Evolutionary conservation across 2,113 vertebrate genomes (phyloP).

Genomic region (Uropsilus gracilis): DNA sequence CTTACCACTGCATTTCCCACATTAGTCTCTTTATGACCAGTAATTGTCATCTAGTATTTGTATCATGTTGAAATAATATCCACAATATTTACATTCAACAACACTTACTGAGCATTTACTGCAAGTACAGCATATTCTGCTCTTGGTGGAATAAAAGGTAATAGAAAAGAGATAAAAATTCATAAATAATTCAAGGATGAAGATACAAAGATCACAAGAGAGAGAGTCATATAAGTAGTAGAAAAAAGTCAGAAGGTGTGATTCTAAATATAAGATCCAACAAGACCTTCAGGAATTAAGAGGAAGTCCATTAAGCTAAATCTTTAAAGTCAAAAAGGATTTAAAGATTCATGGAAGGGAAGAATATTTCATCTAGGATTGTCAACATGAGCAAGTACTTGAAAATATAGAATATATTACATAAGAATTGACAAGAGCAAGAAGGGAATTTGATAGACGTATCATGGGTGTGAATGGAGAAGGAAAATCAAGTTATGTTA

Average conservation of each 20-base stretch:
- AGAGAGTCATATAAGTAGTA: neutral
- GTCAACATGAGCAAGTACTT: neutral
- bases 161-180: neutral
- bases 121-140: neutral
- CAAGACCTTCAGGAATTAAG: neutral
- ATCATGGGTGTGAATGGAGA: neutral
- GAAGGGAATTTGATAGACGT: neutral
- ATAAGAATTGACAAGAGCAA: neutral
- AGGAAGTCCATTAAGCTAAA: neutral
- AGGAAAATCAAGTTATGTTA: neutral
- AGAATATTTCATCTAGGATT: neutral
- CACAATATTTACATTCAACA: neutral
- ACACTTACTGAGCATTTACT: neutral
- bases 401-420: neutral
- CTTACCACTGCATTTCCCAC: neutral
- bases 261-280: neutral
- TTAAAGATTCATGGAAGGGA: constrained; percentile 12
- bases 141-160: neutral
- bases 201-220: neutral
- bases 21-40: neutral
- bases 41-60: neutral
- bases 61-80: neutral
- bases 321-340: neutral
- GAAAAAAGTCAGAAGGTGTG: neutral
- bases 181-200: neutral